Base-by-base conservation (phyloP, 2,888 invertebrate genomes). In the Latheticus oryzae region DNA sequence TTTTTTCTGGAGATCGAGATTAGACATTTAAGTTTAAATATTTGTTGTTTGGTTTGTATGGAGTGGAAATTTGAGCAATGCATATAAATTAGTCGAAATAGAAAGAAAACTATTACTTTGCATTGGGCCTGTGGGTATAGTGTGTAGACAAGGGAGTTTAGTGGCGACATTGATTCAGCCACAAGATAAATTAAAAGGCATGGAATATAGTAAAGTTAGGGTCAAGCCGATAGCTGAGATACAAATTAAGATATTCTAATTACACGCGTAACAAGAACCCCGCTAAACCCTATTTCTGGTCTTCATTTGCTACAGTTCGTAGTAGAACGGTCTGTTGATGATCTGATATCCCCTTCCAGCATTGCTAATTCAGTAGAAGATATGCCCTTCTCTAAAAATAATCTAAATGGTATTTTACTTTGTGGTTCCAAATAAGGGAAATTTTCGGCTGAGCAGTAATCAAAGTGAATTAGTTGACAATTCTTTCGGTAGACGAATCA, bases 191-290 rank as follows among this genome's bases (percentile, higher is more conserved):
- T 73, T 74, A 73, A 71, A 74, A 73, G 74, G 72, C 70, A 71
- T 71, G 64, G 73, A 76, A 77, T 76, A 75, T 66, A 76, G 76
- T 75, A 76, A 68, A 65, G 64, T 64, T 69, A 75, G 77, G 77
- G 78, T 78, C 79, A 78, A 76, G 74, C 76, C 70, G 77, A 77
- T 77, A 75, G 70, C 75, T 70, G 73, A 82, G 85, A 85, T 85
- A 84, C 83, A 84, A 85, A 86, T 86, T 86, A 85, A 86, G 85
- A 86, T 86, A 86, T 86, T 86, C 85, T 85, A 85, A 85, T 85
- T 85, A 73, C 64, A 65, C 67, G 69, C 65, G 68, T 68, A 71
- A 71, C 73, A 74, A 74, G 74, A 75, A 73, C 74, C 68, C 71
- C 63, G 66, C 67, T 66, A 58, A 64, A 58, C 65, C 60, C 65